phyloP scores from a whole-genome alignment of 1,140 invertebrate genomes.

The Danaus plexippus region DNA sequence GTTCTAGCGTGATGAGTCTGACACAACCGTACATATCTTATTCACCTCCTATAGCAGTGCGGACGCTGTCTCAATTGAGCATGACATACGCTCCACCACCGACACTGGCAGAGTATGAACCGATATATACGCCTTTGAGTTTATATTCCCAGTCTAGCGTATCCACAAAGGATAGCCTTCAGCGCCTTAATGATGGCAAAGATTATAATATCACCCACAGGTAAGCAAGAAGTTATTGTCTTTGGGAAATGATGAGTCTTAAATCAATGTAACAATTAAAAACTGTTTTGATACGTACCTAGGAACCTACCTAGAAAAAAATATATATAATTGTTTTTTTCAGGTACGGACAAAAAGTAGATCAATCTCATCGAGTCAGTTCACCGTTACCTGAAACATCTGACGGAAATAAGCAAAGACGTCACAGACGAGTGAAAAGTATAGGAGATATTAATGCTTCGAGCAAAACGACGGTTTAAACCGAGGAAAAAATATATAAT shows the following conservation, averaged over 20 bases:
- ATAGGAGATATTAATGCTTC: slow-evolving; percentile 80
- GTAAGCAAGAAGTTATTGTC: slow-evolving; percentile 26
- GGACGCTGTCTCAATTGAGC: slow-evolving; percentile 64
- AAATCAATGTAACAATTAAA: slow-evolving; percentile 38
- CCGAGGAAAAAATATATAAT: background rate
- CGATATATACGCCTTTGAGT: slow-evolving; percentile 63
- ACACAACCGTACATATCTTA: slow-evolving; percentile 53
- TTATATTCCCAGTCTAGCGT: slow-evolving; percentile 63
- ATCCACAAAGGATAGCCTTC: slow-evolving; percentile 55
- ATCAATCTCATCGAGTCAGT: slow-evolving; percentile 66
- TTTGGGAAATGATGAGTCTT: slow-evolving; percentile 62
- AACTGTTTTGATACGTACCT: no score
- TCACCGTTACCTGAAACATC: slow-evolving; percentile 65
- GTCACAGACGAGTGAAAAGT: slow-evolving; percentile 79
- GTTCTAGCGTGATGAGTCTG: slow-evolving; percentile 68
- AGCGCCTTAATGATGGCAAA: slow-evolving; percentile 58
- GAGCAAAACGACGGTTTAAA: slow-evolving; percentile 57
- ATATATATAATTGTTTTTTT: slow-evolving; percentile 10
- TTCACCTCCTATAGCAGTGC: slow-evolving; percentile 60
- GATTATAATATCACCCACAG: slow-evolving; percentile 56
- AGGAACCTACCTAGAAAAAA: no score
- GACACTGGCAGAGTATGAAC: slow-evolving; percentile 61
- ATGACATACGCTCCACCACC: slow-evolving; percentile 66
- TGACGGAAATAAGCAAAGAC: slow-evolving; percentile 64
- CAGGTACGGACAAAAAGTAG: slow-evolving; percentile 64